A percentile compares a stretch with the other conserved stretches of the same genome.
Conservation (phyloP, 2,888 invertebrate genomes). For the Anagyrus pseudococci region DNA sequence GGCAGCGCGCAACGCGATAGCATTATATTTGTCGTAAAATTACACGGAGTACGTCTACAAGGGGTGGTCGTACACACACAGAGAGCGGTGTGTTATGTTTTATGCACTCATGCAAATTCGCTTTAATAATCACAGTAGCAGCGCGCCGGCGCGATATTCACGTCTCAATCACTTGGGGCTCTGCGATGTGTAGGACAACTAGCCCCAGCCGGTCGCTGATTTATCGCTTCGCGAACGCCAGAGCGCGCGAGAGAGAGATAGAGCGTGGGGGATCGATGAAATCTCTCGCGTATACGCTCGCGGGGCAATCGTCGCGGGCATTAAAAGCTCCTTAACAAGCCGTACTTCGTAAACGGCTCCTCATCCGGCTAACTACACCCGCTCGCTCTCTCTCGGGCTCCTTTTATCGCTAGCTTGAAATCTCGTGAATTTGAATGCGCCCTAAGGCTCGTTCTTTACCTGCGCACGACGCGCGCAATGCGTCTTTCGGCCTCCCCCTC, state of each 20-base stretch:
- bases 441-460: slow-evolving; percentile 21
- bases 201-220: slow-evolving; percentile 25
- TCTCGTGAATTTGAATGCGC: slow-evolving; percentile 23
- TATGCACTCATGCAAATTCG: slow-evolving; percentile 4
- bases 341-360: background rate
- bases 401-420: slow-evolving; percentile 19
- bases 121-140: slow-evolving; percentile 3
- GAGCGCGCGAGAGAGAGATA: too few relatives aligned
- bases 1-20: too few relatives aligned
- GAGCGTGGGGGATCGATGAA: slow-evolving; percentile 36
- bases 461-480: slow-evolving; percentile 16
- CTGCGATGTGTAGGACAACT: too few relatives aligned
- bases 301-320: slow-evolving; percentile 14
- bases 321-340: slow-evolving; percentile 11
- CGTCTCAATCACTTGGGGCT: background rate
- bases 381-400: background rate
- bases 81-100: slow-evolving; percentile 1
- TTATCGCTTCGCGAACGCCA: slow-evolving; percentile 37
- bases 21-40: background rate
- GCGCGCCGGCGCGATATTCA: background rate
- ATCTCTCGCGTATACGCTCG: background rate
- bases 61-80: too few relatives aligned
- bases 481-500: slow-evolving; percentile 17
- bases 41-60: background rate
- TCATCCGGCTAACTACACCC: slow-evolving; percentile 4